Evolutionary conservation across 2,113 vertebrate genomes (phyloP).

Genomic region (Cervus canadensis): DNA sequence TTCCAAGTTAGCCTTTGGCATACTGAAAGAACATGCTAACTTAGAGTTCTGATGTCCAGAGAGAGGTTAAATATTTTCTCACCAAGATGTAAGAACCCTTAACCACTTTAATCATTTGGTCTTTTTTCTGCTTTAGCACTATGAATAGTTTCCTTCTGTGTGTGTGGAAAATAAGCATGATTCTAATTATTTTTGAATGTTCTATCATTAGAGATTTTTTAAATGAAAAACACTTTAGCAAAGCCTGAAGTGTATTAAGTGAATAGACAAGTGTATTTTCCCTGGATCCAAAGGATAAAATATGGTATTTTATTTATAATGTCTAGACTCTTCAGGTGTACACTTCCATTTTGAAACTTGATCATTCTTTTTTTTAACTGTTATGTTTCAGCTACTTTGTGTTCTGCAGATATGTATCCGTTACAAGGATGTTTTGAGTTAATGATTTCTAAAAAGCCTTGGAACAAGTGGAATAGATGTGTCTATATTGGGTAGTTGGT

Average conservation of each 20-base stretch:
- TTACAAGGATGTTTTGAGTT: not conserved
- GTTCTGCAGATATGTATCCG: not conserved
- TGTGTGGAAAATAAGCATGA: not conserved
- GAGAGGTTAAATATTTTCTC: not conserved
- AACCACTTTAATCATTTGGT: not conserved
- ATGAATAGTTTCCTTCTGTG: not conserved
- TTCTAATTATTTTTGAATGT: not conserved
- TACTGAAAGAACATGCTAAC: not conserved
- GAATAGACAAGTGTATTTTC: not conserved
- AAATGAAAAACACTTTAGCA: not conserved
- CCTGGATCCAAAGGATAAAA: not conserved
- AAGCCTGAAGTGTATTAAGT: not conserved
- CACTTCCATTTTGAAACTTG: not conserved
- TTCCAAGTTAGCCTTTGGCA: not conserved
- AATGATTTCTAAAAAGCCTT: constrained; percentile 38
- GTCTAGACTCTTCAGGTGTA: not conserved
- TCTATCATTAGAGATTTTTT: not conserved
- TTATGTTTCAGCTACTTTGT: not conserved
- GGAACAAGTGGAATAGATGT: not conserved
- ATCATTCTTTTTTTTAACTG: not conserved
- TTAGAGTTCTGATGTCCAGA: not conserved
- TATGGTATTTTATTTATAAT: not conserved
- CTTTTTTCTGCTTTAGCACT: not conserved
- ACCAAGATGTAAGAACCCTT: not conserved
- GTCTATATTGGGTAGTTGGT: not conserved